A percentile compares a stretch with the other conserved stretches of the same genome.
Evolutionary conservation across 2,888 invertebrate genomes (phyloP).

Genomic region (Lochmaea capreae): DNA sequence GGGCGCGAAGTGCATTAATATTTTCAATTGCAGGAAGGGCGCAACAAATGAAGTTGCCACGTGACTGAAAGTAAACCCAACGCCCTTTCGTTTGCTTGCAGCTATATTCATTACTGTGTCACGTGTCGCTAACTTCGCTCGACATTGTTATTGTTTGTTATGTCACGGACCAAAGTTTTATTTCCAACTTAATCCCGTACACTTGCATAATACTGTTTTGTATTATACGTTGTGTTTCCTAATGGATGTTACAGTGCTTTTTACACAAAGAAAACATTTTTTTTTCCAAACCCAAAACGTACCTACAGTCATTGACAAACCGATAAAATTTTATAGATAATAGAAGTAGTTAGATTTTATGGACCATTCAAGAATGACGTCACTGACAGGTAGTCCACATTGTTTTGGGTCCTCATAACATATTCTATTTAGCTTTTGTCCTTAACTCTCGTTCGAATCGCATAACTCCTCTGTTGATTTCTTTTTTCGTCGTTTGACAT

Average conservation of each 20-base stretch:
- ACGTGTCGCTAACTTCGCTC: slow-evolving; percentile 58
- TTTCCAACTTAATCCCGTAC: slow-evolving; percentile 60
- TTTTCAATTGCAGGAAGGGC: slow-evolving; percentile 51
- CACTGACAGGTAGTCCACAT: too few relatives aligned
- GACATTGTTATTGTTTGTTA: slow-evolving; percentile 56
- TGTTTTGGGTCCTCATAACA: too few relatives aligned
- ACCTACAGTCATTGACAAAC: background rate
- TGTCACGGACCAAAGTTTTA: slow-evolving; percentile 57
- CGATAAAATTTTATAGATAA: background rate
- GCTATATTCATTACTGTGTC: slow-evolving; percentile 65
- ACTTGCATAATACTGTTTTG: slow-evolving; percentile 57
- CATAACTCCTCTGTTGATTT: too few relatives aligned
- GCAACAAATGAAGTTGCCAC: slow-evolving; percentile 61
- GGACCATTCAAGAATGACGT: too few relatives aligned
- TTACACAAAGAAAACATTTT: background rate
- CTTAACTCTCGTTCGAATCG: too few relatives aligned
- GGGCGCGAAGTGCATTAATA: slow-evolving; percentile 49
- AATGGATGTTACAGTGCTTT: background rate
- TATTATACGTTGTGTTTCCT: background rate
- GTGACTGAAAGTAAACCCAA: slow-evolving; percentile 59
- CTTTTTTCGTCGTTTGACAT: too few relatives aligned
- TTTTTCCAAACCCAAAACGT: background rate
- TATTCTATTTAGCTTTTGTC: too few relatives aligned
- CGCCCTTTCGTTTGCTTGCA: slow-evolving; percentile 54
- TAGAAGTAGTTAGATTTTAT: too few relatives aligned